Evolutionary conservation across 2,797 vertebrate species (phyloP), one percentile per base, ranked within the genome.

Genomic region (Microcaecilia unicolor): DNA sequence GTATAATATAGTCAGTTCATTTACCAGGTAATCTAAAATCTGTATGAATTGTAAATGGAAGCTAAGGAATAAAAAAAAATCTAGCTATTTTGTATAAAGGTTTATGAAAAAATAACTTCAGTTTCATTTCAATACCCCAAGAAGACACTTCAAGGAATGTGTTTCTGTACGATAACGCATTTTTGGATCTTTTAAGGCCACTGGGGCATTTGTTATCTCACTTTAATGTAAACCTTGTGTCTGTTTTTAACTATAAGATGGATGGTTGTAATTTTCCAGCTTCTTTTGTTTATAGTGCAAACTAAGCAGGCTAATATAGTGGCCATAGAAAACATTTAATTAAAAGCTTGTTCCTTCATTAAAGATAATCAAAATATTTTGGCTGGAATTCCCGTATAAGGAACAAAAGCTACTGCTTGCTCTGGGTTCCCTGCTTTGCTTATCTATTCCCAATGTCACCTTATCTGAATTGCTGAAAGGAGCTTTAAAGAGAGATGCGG

Each of bases 241-340:
- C 67, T 62, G 51, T 33, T 21, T 58, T 41, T 38, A 66, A 58
- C 39, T 30, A 49, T 63, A 64, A 44, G 12, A 44, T 48, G 33
- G 27, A 56, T 68, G 17, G 18, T 48, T 51, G 28, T 18, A 55
- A 28, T 34, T 40, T 46, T 48, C 30, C 31, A 33, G 48, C 32
- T 59, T 67, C 18, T 58, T 44, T 43, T 49, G 28, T 44, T 18
- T 59, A 42, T 24, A 18, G 27, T 50, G 15, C 8, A 59, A 49
- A 52, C 14, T 37, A 34, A 25, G 25, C 18, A 33, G 11, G 44
- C 34, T 42, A 63, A 43, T 40, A 49, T 51, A 51, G 23, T 38
- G 20, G 29, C 22, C 23, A 14, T 29, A 19, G 37, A 45, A 56
- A 44, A 58, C 20, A 36, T 62, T 59, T 41, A 16, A 48, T 51